Percentiles rank a stretch among this genome's conserved stretches.
Evolutionary conservation across 2,113 vertebrate species (phyloP).

Genomic region (Puffinus mauretanicus): DNA sequence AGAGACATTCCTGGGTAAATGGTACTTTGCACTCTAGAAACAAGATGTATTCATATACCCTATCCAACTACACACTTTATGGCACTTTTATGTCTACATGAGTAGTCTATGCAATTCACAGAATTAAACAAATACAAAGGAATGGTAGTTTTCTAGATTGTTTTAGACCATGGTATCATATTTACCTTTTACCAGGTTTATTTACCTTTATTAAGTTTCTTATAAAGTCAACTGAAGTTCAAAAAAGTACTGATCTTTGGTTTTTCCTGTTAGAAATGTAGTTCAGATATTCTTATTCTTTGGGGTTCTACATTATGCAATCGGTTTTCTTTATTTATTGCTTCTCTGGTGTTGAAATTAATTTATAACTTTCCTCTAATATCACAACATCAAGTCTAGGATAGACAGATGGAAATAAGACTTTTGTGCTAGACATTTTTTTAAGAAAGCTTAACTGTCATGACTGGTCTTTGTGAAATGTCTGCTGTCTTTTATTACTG

Average conservation of each 20-base stretch:
- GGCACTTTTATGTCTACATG: neutral
- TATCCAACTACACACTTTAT: neutral
- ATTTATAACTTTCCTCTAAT: neutral
- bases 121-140: neutral
- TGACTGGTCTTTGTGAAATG: neutral
- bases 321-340: neutral
- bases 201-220: neutral
- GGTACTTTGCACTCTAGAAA: neutral
- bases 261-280: neutral
- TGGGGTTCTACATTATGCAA: neutral
- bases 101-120: neutral
- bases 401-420: neutral
- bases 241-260: neutral
- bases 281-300: neutral
- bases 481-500: neutral
- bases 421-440: neutral
- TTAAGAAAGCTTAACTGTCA: neutral
- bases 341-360: neutral
- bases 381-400: neutral
- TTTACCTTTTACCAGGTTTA: neutral
- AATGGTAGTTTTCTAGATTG: neutral
- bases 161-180: neutral
- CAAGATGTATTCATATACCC: neutral
- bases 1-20: neutral
- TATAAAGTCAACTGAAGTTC: neutral